A percentile compares a stretch with the other conserved stretches of the same genome.
Conservation (phyloP, 2,797 vertebrate genomes). For the Cryptoblepharus egeriae region DNA sequence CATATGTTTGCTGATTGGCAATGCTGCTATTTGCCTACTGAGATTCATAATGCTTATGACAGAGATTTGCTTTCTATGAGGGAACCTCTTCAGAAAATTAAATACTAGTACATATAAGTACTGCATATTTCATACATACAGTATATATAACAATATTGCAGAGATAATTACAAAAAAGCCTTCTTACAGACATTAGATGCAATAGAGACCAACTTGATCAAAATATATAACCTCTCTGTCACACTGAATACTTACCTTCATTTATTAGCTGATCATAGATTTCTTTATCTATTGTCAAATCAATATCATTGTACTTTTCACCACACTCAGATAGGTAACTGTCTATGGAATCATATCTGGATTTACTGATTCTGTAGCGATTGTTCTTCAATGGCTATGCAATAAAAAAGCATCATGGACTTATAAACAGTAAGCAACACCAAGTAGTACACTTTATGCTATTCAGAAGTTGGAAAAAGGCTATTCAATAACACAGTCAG, state of each 20-base stretch:
- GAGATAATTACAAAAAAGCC: slow-evolving; percentile 8
- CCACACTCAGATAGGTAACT: slow-evolving; percentile 96
- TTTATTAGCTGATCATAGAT: slow-evolving; percentile 90
- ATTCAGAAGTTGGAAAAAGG: background rate
- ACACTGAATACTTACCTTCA: slow-evolving; percentile 83
- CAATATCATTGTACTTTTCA: slow-evolving; percentile 98
- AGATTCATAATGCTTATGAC: slow-evolving; percentile 34
- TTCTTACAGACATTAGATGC: background rate
- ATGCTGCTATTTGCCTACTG: slow-evolving; percentile 23
- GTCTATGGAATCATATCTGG: slow-evolving; percentile 98
- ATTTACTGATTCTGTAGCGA: slow-evolving; percentile 96
- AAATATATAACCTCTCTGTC: slow-evolving; percentile 45
- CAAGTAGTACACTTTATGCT: slow-evolving; percentile 34
- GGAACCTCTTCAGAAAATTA: slow-evolving; percentile 16
- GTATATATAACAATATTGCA: background rate
- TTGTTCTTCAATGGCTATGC: slow-evolving; percentile 92
- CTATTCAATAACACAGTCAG: background rate
- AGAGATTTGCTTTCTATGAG: background rate
- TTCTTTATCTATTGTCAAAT: slow-evolving; percentile 92
- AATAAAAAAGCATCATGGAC: slow-evolving; percentile 75
- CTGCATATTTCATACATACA: background rate
- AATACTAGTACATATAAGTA: background rate
- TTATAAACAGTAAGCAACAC: slow-evolving; percentile 45
- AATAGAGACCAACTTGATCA: slow-evolving; percentile 52
- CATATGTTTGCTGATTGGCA: background rate